Conservation (phyloP, 2,113 vertebrate genomes). For the Aptenodytes patagonicus region DNA sequence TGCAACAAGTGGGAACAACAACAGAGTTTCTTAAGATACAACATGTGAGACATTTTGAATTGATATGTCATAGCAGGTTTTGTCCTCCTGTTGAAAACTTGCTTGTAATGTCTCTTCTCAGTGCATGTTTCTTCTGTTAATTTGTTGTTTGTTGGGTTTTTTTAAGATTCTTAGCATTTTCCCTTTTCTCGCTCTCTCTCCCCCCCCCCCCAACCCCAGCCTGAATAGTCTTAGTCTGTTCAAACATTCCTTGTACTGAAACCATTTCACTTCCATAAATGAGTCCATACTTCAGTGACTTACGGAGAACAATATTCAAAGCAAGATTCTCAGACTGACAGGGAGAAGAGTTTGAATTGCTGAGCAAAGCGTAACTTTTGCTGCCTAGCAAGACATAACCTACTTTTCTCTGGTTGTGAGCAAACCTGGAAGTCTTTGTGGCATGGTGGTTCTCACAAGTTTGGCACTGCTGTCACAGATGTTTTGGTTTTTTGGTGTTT, state of each 20-base stretch:
- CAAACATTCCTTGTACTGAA: not conserved
- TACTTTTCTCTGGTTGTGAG: not conserved
- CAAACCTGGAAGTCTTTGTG: not conserved
- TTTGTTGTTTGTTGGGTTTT: not conserved
- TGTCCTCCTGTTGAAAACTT: not conserved
- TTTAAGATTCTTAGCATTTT: not conserved
- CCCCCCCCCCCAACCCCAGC: fast-evolving
- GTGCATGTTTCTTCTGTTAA: not conserved
- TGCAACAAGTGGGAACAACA: not conserved
- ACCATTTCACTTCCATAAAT: not conserved
- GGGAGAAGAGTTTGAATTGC: not conserved
- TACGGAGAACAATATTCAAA: not conserved
- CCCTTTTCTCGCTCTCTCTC: not conserved
- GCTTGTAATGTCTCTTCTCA: not conserved
- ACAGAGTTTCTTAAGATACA: not conserved
- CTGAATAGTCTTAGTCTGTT: not conserved
- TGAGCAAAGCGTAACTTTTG: not conserved
- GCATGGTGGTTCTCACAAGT: not conserved
- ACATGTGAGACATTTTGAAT: not conserved
- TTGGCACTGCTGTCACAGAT: not conserved
- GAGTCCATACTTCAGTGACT: not conserved
- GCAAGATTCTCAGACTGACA: not conserved
- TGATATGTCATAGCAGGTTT: not conserved
- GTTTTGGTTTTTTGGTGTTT: not conserved
- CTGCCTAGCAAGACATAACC: not conserved